phyloP scores from a whole-genome alignment of 2,888 invertebrate genomes.

The Tinea trinotella region DNA sequence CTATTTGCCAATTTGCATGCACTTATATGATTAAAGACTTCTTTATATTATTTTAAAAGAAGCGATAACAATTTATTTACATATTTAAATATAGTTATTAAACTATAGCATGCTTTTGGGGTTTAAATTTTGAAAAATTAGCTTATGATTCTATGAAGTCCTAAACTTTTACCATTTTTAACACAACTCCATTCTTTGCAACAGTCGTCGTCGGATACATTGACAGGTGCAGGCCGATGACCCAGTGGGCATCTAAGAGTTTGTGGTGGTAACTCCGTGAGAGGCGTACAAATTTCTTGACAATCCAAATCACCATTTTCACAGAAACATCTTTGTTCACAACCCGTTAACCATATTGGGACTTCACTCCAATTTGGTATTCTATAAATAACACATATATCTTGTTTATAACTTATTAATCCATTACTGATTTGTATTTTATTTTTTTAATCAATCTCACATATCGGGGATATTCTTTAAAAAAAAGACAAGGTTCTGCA shows the following conservation, averaged over 20 bases:
- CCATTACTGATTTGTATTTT: no score
- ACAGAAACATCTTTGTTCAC: slow-evolving; percentile 89
- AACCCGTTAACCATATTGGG: slow-evolving; percentile 84
- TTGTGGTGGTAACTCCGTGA: slow-evolving; percentile 82
- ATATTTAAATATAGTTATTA: no score
- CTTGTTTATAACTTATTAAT: no score
- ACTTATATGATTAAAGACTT: no score
- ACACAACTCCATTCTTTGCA: slow-evolving; percentile 84
- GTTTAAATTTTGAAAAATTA: slow-evolving; percentile 22
- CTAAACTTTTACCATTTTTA: slow-evolving; percentile 47
- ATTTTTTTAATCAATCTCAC: no score
- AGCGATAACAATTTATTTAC: no score
- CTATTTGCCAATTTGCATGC: slow-evolving; percentile 7
- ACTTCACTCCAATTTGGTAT: slow-evolving; percentile 87
- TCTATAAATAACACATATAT: no score
- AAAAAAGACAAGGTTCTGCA: no score
- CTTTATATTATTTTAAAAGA: no score
- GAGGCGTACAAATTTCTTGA: slow-evolving; percentile 83
- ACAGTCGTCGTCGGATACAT: slow-evolving; percentile 82
- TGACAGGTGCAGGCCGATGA: slow-evolving; percentile 75
- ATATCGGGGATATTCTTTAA: no score
- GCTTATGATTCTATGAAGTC: no score
- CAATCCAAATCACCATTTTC: slow-evolving; percentile 91
- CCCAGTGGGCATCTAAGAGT: slow-evolving; percentile 80
- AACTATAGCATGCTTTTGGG: background rate